phyloP scores from a whole-genome alignment of 2,888 invertebrate species.

The Didymodactylos carnosus region DNA sequence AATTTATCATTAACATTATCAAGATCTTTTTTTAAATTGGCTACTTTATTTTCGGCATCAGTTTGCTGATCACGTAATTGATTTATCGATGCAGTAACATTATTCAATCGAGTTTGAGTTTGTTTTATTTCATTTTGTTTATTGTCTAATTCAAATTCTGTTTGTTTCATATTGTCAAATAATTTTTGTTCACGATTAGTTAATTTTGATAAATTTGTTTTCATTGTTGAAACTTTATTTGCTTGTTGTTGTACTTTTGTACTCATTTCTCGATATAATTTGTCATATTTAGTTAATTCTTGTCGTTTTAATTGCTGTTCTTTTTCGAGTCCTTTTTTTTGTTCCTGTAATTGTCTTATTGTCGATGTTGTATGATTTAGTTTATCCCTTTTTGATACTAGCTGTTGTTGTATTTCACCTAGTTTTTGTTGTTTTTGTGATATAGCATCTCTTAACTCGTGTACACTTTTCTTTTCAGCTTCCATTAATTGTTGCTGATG shows the following conservation, averaged over 20 bases:
- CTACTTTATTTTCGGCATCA: too few relatives aligned
- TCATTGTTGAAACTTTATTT: background rate
- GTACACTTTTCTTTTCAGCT: background rate
- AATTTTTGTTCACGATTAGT: background rate
- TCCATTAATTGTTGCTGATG: background rate
- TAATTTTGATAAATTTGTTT: background rate
- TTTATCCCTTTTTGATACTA: background rate
- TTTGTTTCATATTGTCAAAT: background rate
- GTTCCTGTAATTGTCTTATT: background rate
- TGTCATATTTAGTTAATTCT: background rate
- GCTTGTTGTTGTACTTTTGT: background rate
- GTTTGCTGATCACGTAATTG: too few relatives aligned
- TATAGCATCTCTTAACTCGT: background rate
- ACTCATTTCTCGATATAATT: background rate
- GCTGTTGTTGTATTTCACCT: background rate
- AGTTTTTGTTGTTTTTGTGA: background rate
- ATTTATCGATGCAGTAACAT: too few relatives aligned
- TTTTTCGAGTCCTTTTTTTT: background rate
- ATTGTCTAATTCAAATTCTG: background rate
- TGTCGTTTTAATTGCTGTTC: background rate
- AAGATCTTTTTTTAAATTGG: too few relatives aligned
- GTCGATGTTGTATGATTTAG: background rate
- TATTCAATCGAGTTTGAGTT: background rate
- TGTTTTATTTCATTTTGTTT: background rate
- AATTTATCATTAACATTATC: too few relatives aligned